These are phyloP conservation scores for Apotomis capreana DNA, from an alignment of 2,888 invertebrate genomes.

Conservation along the genomic window DNA sequence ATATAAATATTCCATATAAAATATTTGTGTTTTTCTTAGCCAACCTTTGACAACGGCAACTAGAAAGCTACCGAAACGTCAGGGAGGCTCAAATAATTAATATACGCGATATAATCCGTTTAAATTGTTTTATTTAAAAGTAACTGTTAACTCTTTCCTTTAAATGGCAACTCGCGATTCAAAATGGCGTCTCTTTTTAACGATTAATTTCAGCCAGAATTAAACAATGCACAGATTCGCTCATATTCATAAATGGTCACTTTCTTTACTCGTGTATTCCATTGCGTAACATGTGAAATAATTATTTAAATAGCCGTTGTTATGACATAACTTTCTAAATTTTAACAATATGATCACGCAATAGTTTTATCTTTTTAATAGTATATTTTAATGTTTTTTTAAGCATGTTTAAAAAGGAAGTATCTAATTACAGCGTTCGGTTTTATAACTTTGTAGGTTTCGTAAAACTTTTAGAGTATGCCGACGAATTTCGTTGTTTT, in stretches of 20 bases:
- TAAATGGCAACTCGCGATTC: neutral
- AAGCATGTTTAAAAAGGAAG: slow-evolving; percentile 38
- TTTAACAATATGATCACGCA: slow-evolving; percentile 70
- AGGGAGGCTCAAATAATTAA: too few relatives aligned
- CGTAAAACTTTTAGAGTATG: slow-evolving; percentile 3
- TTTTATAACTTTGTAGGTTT: slow-evolving; percentile 26
- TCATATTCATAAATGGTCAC: slow-evolving; percentile 76
- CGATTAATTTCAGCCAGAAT: slow-evolving; percentile 18
- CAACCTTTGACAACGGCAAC: too few relatives aligned
- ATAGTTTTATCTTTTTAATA: slow-evolving; percentile 49
- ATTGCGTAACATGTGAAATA: slow-evolving; percentile 77
- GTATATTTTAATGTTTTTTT: slow-evolving; percentile 35
- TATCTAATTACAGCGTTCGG: slow-evolving; percentile 20
- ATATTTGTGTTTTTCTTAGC: too few relatives aligned
- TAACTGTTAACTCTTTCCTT: neutral
- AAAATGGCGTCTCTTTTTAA: slow-evolving; percentile 21
- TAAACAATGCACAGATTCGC: slow-evolving; percentile 30
- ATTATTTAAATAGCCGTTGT: slow-evolving; percentile 77
- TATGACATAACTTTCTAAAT: slow-evolving; percentile 70
- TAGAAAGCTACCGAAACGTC: too few relatives aligned
- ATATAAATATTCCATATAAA: too few relatives aligned
- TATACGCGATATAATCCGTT: too few relatives aligned
- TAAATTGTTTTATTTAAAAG: neutral
- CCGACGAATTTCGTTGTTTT: neutral
- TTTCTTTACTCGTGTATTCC: slow-evolving; percentile 67